Percentiles rank a stretch among this genome's conserved stretches.
Conservation (phyloP, 2,113 vertebrate species). For the Lonchura striata region DNA sequence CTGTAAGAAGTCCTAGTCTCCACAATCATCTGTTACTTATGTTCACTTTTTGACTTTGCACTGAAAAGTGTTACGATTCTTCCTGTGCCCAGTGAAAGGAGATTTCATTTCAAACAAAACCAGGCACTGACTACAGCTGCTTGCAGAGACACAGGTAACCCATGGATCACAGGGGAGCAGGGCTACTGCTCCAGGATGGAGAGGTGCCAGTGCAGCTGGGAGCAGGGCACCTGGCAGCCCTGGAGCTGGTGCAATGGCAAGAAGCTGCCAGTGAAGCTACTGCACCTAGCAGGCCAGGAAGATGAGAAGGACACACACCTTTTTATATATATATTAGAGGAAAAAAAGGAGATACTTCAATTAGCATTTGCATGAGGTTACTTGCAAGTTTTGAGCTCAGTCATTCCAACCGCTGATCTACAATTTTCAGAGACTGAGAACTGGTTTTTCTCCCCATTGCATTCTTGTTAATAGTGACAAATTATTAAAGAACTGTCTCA, state of each 20-base stretch:
- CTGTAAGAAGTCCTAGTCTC: neutral
- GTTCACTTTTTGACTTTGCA: neutral
- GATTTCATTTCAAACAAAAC: neutral
- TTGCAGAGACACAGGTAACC: neutral
- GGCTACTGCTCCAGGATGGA: neutral
- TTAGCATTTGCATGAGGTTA: neutral
- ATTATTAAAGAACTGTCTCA: neutral
- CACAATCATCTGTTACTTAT: neutral
- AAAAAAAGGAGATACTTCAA: neutral
- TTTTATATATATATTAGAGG: neutral
- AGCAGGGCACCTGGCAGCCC: neutral
- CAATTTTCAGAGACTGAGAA: neutral
- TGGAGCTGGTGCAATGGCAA: neutral
- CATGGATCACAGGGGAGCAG: fast-evolving
- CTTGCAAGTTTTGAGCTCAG: neutral
- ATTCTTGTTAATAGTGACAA: neutral
- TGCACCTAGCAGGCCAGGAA: neutral
- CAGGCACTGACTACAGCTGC: neutral
- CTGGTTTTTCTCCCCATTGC: neutral
- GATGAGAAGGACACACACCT: neutral
- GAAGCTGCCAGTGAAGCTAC: neutral
- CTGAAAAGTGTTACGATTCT: fast-evolving
- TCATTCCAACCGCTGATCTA: neutral
- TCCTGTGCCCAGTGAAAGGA: neutral
- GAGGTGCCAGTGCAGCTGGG: neutral